Conservation (phyloP, 2,797 vertebrate species). For the Malurus splendens region DNA sequence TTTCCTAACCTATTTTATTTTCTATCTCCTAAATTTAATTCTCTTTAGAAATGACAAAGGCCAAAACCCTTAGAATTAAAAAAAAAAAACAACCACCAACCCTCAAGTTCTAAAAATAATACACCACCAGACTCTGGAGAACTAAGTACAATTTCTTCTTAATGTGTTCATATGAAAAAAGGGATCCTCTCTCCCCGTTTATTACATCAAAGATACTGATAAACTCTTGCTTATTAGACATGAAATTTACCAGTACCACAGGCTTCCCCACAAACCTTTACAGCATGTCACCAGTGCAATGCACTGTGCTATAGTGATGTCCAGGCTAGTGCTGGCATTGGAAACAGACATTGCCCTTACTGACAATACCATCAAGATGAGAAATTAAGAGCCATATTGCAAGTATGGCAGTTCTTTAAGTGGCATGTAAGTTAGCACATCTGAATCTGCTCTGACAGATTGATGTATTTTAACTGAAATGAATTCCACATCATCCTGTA, state of each 20-base stretch:
- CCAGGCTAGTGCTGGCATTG: accelerated
- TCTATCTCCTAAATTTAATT: not conserved
- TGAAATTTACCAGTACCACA: not conserved
- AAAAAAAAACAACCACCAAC: not conserved
- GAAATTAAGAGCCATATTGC: not conserved
- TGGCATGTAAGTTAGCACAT: not conserved
- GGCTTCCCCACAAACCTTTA: not conserved
- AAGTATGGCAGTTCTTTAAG: not conserved
- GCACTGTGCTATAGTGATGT: not conserved
- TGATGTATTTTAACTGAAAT: not conserved
- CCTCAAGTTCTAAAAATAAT: not conserved
- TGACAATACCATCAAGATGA: not conserved
- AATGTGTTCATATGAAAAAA: not conserved
- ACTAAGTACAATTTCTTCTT: not conserved
- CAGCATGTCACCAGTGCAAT: not conserved
- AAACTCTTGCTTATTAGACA: not conserved
- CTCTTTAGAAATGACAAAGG: not conserved
- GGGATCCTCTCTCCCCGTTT: not conserved
- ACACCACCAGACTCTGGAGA: not conserved
- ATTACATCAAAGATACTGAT: not conserved
- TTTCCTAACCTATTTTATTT: constrained; percentile 13
- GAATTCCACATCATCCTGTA: not conserved
- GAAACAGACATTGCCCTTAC: not conserved
- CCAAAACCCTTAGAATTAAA: not conserved
- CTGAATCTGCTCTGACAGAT: not conserved